phyloP scores from a whole-genome alignment of 1,140 invertebrate genomes.

The Nasonia vitripennis region DNA sequence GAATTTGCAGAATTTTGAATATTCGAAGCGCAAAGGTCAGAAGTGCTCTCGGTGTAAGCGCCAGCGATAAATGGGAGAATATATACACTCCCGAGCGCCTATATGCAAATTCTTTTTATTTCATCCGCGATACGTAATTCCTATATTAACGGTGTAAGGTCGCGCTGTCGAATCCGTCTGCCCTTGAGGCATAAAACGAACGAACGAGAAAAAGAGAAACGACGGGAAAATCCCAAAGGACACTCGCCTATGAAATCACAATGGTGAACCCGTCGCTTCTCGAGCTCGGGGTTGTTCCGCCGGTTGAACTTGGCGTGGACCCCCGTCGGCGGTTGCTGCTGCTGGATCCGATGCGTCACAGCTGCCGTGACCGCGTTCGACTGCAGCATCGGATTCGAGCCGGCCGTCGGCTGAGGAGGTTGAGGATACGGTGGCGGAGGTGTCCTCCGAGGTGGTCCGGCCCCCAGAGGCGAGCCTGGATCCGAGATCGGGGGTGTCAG shows the following conservation, averaged over 20 bases:
- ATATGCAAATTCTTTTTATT: too few relatives aligned
- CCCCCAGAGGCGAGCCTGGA: constrained; percentile 84
- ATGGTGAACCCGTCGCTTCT: constrained; percentile 95
- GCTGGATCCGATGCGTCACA: constrained; percentile 73
- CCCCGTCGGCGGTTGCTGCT: constrained; percentile 79
- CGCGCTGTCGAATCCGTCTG: too few relatives aligned
- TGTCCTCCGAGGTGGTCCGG: constrained; percentile 75
- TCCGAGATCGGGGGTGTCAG: constrained; percentile 89
- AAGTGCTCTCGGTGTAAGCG: too few relatives aligned
- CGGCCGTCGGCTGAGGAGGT: constrained; percentile 70
- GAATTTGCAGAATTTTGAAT: neutral
- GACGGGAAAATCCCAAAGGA: constrained; percentile 32
- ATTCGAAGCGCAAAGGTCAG: too few relatives aligned
- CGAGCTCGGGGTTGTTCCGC: constrained; percentile 96
- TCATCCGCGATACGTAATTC: too few relatives aligned
- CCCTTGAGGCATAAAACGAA: too few relatives aligned
- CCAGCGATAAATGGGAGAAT: too few relatives aligned
- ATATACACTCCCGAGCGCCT: too few relatives aligned
- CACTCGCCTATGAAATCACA: constrained; percentile 95
- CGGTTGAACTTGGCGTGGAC: constrained; percentile 86
- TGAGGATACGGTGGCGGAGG: constrained; percentile 80
- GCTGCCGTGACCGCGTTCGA: constrained; percentile 87
- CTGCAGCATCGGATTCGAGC: constrained; percentile 82
- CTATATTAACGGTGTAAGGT: too few relatives aligned
- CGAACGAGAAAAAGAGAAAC: neutral